Conservation (phyloP, 2,113 vertebrate genomes). For the Gopherus flavomarginatus region DNA sequence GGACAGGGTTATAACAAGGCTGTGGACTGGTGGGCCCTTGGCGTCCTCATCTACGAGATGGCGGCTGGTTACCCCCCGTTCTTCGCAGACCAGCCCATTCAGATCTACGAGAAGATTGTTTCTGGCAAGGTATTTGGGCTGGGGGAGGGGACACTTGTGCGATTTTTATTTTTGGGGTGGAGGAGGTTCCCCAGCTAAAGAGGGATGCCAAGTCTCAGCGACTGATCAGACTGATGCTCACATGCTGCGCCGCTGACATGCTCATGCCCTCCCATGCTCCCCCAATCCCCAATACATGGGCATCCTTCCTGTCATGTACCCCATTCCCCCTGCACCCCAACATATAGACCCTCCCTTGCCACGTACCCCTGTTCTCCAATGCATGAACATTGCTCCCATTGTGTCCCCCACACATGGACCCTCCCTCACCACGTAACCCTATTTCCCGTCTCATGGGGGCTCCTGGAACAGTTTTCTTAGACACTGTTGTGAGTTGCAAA, state of each 20-base stretch:
- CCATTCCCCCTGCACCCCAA: too few relatives aligned
- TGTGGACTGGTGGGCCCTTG: conserved; percentile 95
- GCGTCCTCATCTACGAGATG: conserved; percentile 95
- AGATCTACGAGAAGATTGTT: conserved; percentile 96
- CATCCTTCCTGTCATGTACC: too few relatives aligned
- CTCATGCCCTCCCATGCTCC: background rate
- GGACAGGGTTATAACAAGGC: conserved; percentile 92
- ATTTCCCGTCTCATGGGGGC: too few relatives aligned
- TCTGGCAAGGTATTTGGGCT: conserved; percentile 87
- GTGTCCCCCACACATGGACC: background rate
- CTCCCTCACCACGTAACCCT: too few relatives aligned
- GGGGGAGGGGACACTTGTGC: background rate
- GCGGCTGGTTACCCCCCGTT: conserved; percentile 93
- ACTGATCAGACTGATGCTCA: background rate
- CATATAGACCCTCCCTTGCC: too few relatives aligned
- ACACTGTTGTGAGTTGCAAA: too few relatives aligned
- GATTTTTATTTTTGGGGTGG: too few relatives aligned
- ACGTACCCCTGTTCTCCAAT: too few relatives aligned
- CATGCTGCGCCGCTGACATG: background rate
- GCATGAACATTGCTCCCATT: too few relatives aligned
- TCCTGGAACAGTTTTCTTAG: too few relatives aligned
- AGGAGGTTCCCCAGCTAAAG: background rate
- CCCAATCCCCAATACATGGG: too few relatives aligned
- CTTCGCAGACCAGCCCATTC: conserved; percentile 95
- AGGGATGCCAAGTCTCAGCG: too few relatives aligned